Evolutionary conservation across 2,797 vertebrate species (phyloP), one percentile per base, ranked within the genome.

Genomic region (Brachymystax lenok): DNA sequence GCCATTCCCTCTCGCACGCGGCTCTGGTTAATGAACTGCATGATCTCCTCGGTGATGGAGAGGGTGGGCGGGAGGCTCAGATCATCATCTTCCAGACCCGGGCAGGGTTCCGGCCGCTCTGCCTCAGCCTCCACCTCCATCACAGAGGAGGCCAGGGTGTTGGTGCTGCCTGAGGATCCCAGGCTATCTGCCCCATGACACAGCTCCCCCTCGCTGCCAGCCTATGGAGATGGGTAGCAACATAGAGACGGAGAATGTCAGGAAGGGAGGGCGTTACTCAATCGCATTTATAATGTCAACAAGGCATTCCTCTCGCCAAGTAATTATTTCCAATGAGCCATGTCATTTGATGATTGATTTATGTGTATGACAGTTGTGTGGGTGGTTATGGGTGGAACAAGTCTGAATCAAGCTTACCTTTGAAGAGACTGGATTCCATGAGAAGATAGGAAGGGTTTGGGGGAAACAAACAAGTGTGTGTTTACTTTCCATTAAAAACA

Each of bases 1-100:
- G 79, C 71, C 30, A 92, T 83, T 5, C 88, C 92, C 27, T 90
- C 92, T 40, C 85, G 90, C 77, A 79, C 89, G 87, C 33, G 84
- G 76, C 95, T 94, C 87, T 96, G 95, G 85, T 92, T 96, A 77
- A 97, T 94, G 69, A 97, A 92, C 83, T 97, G 94, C 91, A 97
- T 91, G 82, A 97, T 97, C 87, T 97, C 96, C 66, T 96, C 96
- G 0, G 96, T 96, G 88, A 97, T 97, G 56, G 96, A 97, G 24
- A 96, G 84, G 0, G 93, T 94, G 4, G 94, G 89, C 0, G 93
- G 90, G 59, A 87, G 82, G 3, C 90, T 88, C 0, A 95, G 30
- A 64, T 91, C 93, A 74, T 94, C 92, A 1, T 92, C 87, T 51
- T 90, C 85, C 3, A 86, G 28, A 28, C 66, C 66, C 30, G 3